Conservation (phyloP, 2,113 vertebrate species). For the Balaeniceps rex region DNA sequence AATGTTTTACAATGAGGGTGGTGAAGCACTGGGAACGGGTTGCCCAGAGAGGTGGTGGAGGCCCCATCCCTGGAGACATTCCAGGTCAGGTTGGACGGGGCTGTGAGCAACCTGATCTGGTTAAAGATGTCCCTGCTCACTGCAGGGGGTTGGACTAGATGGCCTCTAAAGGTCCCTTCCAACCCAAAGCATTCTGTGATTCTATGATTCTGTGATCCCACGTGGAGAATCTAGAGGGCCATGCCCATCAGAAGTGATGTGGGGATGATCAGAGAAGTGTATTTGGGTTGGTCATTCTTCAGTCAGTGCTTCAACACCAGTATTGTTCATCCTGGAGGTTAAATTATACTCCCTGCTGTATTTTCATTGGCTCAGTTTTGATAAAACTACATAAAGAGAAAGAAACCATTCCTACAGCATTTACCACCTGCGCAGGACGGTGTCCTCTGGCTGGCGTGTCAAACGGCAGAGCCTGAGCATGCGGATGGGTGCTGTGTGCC, state of each 20-base stretch:
- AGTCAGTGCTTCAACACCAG: neutral
- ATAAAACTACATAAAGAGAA: neutral
- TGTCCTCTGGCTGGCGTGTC: neutral
- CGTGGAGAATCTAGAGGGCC: neutral
- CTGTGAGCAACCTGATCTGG: too few relatives aligned
- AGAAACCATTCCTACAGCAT: accelerated
- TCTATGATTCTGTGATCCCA: too few relatives aligned
- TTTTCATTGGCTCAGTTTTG: neutral
- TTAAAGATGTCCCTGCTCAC: too few relatives aligned
- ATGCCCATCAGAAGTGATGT: accelerated
- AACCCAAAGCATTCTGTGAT: too few relatives aligned
- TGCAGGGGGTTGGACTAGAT: too few relatives aligned
- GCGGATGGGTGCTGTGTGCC: neutral
- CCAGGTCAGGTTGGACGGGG: too few relatives aligned
- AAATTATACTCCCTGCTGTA: neutral
- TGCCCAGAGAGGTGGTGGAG: too few relatives aligned
- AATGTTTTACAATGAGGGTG: too few relatives aligned
- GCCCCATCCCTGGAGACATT: too few relatives aligned
- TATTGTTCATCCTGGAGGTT: neutral
- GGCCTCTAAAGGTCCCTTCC: too few relatives aligned
- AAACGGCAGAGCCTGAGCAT: accelerated
- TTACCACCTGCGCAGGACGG: neutral
- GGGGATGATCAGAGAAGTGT: too few relatives aligned
- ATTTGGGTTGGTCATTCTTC: neutral
- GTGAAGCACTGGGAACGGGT: too few relatives aligned